Evolutionary conservation across 2,888 invertebrate genomes (phyloP).

Genomic region (Tubulanus polymorphus): DNA sequence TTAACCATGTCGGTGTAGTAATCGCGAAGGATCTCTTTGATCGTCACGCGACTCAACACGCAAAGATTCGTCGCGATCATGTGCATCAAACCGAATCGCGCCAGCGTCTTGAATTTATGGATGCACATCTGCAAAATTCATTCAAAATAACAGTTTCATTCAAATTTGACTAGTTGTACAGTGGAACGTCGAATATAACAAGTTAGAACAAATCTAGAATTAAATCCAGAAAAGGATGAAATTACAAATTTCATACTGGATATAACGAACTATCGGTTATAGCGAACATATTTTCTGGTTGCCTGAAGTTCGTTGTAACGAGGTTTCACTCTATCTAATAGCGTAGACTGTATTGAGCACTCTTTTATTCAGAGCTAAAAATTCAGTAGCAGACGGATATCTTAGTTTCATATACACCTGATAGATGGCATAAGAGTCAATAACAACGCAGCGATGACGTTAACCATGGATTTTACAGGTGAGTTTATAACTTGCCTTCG

Average conservation of each 20-base stretch:
- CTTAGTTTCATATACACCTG: background rate
- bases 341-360: background rate
- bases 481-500: conserved; percentile 68
- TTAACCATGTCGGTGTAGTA: conserved; percentile 57
- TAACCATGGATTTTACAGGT: background rate
- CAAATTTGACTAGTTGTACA: background rate
- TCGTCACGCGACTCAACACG: conserved; percentile 92
- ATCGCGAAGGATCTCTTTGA: conserved; percentile 93
- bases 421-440: background rate
- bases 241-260: too few relatives aligned
- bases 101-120: conserved; percentile 92
- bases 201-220: too few relatives aligned
- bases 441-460: background rate
- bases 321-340: too few relatives aligned
- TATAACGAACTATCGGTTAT: too few relatives aligned
- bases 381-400: background rate
- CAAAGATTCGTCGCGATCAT: conserved; percentile 96
- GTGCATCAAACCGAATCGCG: conserved; percentile 96
- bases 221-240: too few relatives aligned
- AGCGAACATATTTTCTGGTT: too few relatives aligned
- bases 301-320: too few relatives aligned
- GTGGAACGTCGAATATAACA: too few relatives aligned
- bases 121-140: conserved; percentile 83
- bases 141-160: conserved; percentile 1
- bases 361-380: background rate